A percentile compares a stretch with the other conserved stretches of the same genome.
These are phyloP conservation scores for Hypotaenidia philippensis DNA, from an alignment of 2,797 vertebrate genomes.

Conservation along the genomic window DNA sequence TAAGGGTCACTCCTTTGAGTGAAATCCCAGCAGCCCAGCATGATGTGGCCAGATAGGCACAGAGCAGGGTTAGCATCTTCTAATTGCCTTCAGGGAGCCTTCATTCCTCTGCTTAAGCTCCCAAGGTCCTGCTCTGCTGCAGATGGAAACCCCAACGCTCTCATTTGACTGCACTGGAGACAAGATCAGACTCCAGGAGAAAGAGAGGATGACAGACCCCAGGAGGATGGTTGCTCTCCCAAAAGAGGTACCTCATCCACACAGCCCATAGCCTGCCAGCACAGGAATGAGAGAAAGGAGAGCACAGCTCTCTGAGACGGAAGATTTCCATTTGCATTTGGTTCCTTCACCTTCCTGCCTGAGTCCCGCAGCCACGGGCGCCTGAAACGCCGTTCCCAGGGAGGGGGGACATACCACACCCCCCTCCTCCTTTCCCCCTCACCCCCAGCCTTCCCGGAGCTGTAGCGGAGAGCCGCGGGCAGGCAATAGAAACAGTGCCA, in stretches of 20 bases:
- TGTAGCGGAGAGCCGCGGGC: background rate
- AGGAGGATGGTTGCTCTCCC: background rate
- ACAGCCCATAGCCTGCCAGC: background rate
- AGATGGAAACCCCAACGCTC: background rate
- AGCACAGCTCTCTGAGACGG: background rate
- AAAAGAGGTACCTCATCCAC: background rate
- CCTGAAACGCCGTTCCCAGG: background rate
- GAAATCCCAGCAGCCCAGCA: background rate
- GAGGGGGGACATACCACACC: too few relatives aligned
- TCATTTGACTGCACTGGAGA: background rate
- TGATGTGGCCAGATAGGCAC: too few relatives aligned
- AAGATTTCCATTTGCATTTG: background rate
- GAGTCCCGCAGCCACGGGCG: background rate
- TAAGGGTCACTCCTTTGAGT: background rate
- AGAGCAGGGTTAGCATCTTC: background rate
- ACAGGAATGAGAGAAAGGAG: fast-evolving
- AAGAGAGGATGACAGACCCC: background rate
- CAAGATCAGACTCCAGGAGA: background rate
- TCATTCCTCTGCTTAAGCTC: background rate
- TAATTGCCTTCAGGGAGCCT: background rate
- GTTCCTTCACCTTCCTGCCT: fast-evolving
- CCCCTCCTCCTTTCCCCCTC: background rate
- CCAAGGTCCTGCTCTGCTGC: background rate
- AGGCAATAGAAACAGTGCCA: slow-evolving; percentile 55
- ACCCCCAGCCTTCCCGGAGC: background rate